These are phyloP conservation scores for Dorcus parallelipipedus DNA, from an alignment of 2,888 invertebrate species.

Conservation along the genomic window DNA sequence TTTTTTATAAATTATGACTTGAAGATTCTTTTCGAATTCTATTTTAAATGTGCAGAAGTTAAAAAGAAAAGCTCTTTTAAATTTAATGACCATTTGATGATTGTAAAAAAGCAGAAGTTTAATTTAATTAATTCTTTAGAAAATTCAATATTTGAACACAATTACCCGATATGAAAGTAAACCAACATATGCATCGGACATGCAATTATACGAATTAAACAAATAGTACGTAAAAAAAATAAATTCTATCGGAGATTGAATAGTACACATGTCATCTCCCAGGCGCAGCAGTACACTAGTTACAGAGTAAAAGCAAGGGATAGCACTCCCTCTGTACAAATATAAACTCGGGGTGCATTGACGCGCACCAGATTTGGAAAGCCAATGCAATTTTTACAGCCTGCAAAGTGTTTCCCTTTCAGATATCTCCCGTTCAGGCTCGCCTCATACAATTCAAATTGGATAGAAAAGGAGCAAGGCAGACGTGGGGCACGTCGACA, in stretches of 20 bases:
- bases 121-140: too few species aligned
- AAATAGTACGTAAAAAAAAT: constrained; percentile 12
- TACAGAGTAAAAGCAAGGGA: constrained; percentile 24
- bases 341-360: constrained; percentile 30
- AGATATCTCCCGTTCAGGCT: constrained; percentile 12
- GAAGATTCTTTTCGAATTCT: too few species aligned
- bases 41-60: too few species aligned
- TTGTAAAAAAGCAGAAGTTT: too few species aligned
- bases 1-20: too few species aligned
- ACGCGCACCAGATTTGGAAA: constrained; percentile 35
- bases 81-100: too few species aligned
- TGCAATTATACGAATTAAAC: constrained; percentile 14
- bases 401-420: background rate
- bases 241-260: constrained; percentile 4
- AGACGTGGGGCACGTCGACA: background rate
- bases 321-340: constrained; percentile 33
- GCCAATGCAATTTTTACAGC: constrained; percentile 28
- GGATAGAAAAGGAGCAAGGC: constrained; percentile 5
- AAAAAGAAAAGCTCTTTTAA: too few species aligned
- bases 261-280: constrained; percentile 29
- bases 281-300: constrained; percentile 17
- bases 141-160: too few species aligned
- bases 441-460: background rate
- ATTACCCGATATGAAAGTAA: too few species aligned
- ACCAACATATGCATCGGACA: background rate